Conservation (phyloP, 1,140 invertebrate genomes). For the Ectropis grisescens region DNA sequence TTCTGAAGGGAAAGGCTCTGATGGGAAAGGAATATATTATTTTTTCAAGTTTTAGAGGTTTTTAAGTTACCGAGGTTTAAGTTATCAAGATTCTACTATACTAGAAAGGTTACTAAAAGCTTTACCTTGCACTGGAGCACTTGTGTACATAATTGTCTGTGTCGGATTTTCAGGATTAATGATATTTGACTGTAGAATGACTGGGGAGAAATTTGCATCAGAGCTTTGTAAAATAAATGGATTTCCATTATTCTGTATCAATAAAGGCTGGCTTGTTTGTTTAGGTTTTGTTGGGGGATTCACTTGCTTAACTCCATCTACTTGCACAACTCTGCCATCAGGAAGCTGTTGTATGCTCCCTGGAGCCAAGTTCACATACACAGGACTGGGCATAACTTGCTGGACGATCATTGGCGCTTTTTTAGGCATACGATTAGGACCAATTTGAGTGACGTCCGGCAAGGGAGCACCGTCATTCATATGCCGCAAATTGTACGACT, state of each 20-base stretch:
- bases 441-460: conserved; percentile 35
- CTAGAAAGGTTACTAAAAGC: too few relatives aligned
- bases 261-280: conserved; percentile 45
- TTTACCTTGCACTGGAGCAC: conserved; percentile 61
- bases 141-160: conserved; percentile 74
- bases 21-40: too few relatives aligned
- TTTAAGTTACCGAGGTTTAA: too few relatives aligned
- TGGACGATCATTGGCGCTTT: conserved; percentile 50
- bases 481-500: conserved; percentile 32
- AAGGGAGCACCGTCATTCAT: conserved; percentile 20
- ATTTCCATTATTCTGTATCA: conserved; percentile 61
- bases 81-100: too few relatives aligned
- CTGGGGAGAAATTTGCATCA: conserved; percentile 56
- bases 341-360: conserved; percentile 38
- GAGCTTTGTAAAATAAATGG: conserved; percentile 55
- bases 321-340: conserved; percentile 34
- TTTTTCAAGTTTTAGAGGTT: too few relatives aligned
- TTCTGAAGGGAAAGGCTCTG: too few relatives aligned
- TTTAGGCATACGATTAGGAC: conserved; percentile 19
- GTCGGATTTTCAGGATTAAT: conserved; percentile 52
- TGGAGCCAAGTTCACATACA: conserved; percentile 50
- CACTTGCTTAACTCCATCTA: conserved; percentile 31
- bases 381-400: conserved; percentile 48
- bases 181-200: conserved; percentile 60
- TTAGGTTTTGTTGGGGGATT: conserved; percentile 26